phyloP scores from a whole-genome alignment of 2,888 invertebrate genomes.

The Protonemura montana region DNA sequence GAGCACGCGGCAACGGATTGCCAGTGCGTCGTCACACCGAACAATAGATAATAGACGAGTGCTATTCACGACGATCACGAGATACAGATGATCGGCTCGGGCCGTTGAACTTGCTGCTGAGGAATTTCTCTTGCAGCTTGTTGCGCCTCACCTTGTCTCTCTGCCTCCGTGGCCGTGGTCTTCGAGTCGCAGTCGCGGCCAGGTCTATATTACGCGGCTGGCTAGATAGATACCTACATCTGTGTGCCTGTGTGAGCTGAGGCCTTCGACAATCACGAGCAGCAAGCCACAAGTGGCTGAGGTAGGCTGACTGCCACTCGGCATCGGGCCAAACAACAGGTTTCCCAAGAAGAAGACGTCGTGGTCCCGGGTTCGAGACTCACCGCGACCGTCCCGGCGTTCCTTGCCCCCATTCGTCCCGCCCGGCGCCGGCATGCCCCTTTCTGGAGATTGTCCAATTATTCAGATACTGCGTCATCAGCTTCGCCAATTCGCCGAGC shows the following conservation, averaged over 20 bases:
- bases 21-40: not conserved
- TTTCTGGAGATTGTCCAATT: not conserved
- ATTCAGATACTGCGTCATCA: not conserved
- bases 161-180: not conserved
- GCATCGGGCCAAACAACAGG: slow-evolving; percentile 28
- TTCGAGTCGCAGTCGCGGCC: not conserved
- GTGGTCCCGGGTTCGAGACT: slow-evolving; percentile 26
- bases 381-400: not conserved
- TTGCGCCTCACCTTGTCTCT: slow-evolving; percentile 2
- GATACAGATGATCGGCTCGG: slow-evolving; percentile 5
- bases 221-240: not conserved
- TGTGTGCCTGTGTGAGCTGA: not conserved
- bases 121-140: not conserved
- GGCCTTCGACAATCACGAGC: not conserved
- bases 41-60: not conserved
- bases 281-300: slow-evolving; percentile 25
- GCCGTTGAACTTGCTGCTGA: not conserved
- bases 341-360: not conserved
- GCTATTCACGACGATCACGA: not conserved
- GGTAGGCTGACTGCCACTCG: not conserved
- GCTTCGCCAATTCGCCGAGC: not conserved
- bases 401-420: slow-evolving; percentile 9
- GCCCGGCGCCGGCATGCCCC: not conserved
- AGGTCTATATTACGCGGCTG: not conserved
- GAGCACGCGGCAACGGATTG: not conserved